These are phyloP conservation scores for Melanotaenia parkinsoni DNA, from an alignment of 2,797 vertebrate species.

Conservation along the genomic window DNA sequence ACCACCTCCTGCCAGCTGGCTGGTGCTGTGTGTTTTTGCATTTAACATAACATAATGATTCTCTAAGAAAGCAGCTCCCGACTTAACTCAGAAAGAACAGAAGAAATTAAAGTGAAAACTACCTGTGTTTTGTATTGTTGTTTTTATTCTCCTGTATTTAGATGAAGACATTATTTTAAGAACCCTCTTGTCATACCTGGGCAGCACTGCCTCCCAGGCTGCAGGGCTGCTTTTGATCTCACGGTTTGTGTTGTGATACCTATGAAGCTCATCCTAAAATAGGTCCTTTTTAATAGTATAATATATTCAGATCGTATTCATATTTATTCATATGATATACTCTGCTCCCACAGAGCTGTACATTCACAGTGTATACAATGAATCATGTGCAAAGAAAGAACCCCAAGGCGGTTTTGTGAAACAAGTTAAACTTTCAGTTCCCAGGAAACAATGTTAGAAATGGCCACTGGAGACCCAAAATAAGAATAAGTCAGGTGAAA, in stretches of 20 bases:
- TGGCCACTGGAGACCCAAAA: constrained; percentile 29
- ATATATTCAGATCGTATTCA: constrained; percentile 61
- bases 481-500: constrained; percentile 32
- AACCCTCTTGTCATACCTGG: constrained; percentile 46
- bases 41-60: constrained; percentile 1
- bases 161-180: constrained; percentile 55
- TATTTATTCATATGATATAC: constrained; percentile 57
- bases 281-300: constrained; percentile 39
- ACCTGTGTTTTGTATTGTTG: constrained; percentile 6
- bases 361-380: constrained; percentile 40
- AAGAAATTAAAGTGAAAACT: constrained; percentile 6
- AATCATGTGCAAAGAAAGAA: constrained; percentile 32
- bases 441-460: constrained; percentile 26
- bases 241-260: constrained; percentile 51
- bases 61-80: neutral
- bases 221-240: constrained; percentile 60
- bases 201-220: constrained; percentile 29
- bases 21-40: constrained; percentile 16
- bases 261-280: constrained; percentile 53
- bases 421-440: constrained; percentile 23
- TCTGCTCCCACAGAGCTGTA: constrained; percentile 24
- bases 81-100: neutral
- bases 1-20: constrained; percentile 42
- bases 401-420: constrained; percentile 33
- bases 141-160: constrained; percentile 40